Conservation (phyloP, 2,113 vertebrate genomes). For the Nyctereutes procyonoides region DNA sequence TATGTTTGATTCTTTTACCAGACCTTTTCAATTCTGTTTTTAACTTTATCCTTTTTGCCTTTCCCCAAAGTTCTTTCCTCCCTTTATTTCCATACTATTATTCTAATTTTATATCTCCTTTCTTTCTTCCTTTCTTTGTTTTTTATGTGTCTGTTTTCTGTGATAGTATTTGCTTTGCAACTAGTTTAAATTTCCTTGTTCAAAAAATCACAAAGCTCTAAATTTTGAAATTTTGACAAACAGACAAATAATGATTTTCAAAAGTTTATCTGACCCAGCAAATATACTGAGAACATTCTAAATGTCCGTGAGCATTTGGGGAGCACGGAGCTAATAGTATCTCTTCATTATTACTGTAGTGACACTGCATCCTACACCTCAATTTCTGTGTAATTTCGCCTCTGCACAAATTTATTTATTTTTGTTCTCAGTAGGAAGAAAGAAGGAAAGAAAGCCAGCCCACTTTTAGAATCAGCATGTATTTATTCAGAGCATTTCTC, state of each 20-base stretch:
- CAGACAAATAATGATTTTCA: neutral
- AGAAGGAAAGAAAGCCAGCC: neutral
- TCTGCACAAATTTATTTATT: neutral
- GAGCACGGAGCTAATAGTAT: neutral
- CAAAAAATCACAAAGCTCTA: neutral
- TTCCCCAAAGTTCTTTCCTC: neutral
- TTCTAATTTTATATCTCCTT: neutral
- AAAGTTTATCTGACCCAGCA: neutral
- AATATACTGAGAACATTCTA: neutral
- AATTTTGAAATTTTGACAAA: slow-evolving; percentile 6
- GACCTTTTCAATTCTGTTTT: slow-evolving; percentile 65
- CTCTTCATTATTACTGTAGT: neutral
- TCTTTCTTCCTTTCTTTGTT: neutral
- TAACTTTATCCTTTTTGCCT: neutral
- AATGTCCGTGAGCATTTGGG: no score
- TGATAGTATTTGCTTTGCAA: neutral
- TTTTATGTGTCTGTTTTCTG: neutral
- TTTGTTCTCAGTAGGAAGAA: slow-evolving; percentile 7
- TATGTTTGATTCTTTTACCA: slow-evolving; percentile 72
- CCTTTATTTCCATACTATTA: neutral
- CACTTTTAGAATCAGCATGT: neutral
- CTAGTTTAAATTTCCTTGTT: slow-evolving; percentile 11
- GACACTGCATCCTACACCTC: neutral
- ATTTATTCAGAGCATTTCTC: slow-evolving; percentile 25
- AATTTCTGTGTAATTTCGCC: neutral